These are phyloP conservation scores for Parambassis ranga DNA, from an alignment of 2,797 vertebrate genomes.

Conservation along the genomic window DNA sequence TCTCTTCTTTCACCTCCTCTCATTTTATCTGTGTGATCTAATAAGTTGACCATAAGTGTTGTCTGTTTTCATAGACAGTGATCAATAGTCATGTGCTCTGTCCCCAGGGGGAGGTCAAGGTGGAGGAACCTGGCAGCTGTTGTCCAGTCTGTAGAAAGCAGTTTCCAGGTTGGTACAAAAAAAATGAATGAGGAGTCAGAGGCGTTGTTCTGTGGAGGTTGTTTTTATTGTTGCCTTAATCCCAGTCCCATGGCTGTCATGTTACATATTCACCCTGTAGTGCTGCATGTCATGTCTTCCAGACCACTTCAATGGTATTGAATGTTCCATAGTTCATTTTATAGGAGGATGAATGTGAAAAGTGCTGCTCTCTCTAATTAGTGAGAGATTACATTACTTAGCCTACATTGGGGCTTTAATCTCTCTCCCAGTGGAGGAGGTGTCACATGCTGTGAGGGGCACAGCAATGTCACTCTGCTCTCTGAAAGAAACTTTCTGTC, in stretches of 20 bases:
- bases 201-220: background rate
- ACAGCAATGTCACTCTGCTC: conserved; percentile 50
- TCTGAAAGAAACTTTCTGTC: background rate
- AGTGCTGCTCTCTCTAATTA: conserved; percentile 48
- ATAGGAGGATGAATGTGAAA: conserved; percentile 7
- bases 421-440: conserved; percentile 43
- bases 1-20: background rate
- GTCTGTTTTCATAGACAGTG: background rate
- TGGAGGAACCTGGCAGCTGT: conserved; percentile 84
- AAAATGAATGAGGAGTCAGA: background rate
- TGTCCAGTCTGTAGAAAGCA: conserved; percentile 85
- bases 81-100: background rate
- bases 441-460: conserved; percentile 30
- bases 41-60: background rate
- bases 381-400: conserved; percentile 52
- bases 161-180: conserved; percentile 74
- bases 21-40: background rate
- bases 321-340: conserved; percentile 9
- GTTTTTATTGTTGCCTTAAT: background rate
- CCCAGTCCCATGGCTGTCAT: background rate
- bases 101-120: conserved; percentile 82
- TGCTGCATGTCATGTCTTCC: background rate
- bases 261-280: background rate
- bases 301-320: conserved; percentile 5
- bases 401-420: conserved; percentile 46